Percentiles rank a stretch among this genome's conserved stretches.
Conservation (phyloP, 2,113 vertebrate species). For the Noturus placidus region DNA sequence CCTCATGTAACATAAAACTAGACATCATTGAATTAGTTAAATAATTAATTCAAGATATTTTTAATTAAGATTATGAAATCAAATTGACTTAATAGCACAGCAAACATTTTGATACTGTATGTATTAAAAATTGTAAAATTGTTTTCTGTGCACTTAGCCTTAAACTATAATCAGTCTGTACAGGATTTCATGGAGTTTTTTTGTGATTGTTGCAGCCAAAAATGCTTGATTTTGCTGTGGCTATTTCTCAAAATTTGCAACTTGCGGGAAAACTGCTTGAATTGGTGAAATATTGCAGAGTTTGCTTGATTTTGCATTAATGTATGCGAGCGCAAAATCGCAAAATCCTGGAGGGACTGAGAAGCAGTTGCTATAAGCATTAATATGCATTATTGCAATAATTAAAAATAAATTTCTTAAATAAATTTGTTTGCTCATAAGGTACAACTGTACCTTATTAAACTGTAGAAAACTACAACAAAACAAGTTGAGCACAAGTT, state of each 20-base stretch:
- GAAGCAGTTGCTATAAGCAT: not conserved
- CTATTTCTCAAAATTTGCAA: no score
- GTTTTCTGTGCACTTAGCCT: not conserved
- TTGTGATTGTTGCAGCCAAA: no score
- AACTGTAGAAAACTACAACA: not conserved
- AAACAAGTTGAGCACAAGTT: not conserved
- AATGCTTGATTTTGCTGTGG: no score
- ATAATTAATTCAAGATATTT: not conserved
- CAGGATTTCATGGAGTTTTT: no score
- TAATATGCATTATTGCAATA: not conserved
- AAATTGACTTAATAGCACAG: not conserved
- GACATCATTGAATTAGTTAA: not conserved
- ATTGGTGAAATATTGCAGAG: no score
- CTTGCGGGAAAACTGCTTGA: no score
- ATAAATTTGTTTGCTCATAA: not conserved
- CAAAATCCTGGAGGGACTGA: no score
- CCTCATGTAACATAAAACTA: not conserved
- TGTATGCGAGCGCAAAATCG: no score
- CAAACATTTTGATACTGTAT: not conserved
- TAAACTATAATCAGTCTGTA: no score
- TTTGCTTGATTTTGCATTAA: no score
- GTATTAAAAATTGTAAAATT: not conserved
- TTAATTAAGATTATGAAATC: not conserved
- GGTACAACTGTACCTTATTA: not conserved
- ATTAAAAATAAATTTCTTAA: not conserved